A percentile compares a stretch with the other conserved stretches of the same genome.
These are phyloP conservation scores for Thomomys bottae DNA, from an alignment of 2,113 vertebrate species.

Conservation along the genomic window DNA sequence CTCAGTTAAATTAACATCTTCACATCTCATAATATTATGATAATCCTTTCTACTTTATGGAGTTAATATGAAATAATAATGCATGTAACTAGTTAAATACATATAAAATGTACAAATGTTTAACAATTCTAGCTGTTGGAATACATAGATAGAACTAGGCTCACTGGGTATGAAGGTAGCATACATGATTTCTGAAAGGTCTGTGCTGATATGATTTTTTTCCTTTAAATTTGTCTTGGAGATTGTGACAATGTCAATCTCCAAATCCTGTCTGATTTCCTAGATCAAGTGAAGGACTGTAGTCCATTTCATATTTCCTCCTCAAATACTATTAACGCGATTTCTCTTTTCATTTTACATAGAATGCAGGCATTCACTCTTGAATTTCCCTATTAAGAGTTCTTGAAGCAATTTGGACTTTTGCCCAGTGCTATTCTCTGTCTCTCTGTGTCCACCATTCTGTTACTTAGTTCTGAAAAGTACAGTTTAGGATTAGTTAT, in stretches of 20 bases:
- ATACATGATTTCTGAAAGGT: background rate
- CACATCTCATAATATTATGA: background rate
- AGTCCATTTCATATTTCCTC: conserved; percentile 6
- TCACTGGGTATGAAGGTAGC: background rate
- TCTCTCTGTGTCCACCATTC: background rate
- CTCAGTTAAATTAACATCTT: background rate
- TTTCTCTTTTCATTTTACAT: background rate
- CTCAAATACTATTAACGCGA: background rate
- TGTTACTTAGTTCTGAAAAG: background rate
- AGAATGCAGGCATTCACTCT: background rate
- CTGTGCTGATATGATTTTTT: background rate
- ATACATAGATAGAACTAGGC: background rate
- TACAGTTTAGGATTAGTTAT: background rate
- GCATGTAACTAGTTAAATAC: background rate
- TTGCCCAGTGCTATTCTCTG: background rate
- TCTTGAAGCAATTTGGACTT: background rate
- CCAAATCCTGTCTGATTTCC: background rate
- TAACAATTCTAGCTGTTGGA: background rate
- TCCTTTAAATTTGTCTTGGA: background rate
- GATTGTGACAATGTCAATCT: background rate
- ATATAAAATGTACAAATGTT: background rate
- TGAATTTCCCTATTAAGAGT: background rate
- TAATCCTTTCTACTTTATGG: background rate
- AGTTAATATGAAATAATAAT: background rate
- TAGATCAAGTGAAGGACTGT: background rate